Evolutionary conservation across 1,140 invertebrate species (phyloP).

Genomic region (Zaprionus inermis): DNA sequence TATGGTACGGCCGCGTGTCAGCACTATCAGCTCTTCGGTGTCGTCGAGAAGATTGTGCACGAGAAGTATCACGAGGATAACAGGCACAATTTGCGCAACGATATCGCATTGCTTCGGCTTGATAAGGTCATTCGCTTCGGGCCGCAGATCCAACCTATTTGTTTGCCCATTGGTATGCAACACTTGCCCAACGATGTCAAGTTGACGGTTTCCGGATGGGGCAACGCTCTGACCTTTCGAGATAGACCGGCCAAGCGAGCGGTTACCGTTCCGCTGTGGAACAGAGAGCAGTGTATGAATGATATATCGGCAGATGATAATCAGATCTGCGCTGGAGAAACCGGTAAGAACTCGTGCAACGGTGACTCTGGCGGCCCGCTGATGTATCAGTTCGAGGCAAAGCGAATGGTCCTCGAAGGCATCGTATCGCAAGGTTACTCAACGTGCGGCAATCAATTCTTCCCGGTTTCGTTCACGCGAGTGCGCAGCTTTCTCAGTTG

Average conservation of each 20-base stretch:
- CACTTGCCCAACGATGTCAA: neutral
- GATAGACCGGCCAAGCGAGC: neutral
- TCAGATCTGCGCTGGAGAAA: neutral
- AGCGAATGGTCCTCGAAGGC: neutral
- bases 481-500: neutral
- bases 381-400: neutral
- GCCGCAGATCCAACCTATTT: neutral
- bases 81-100: neutral
- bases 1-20: neutral
- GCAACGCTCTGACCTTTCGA: neutral
- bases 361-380: neutral
- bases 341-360: constrained; percentile 1
- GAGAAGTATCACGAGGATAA: neutral
- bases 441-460: neutral
- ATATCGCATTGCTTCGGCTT: neutral
- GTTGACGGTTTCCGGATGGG: neutral
- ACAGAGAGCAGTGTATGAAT: neutral
- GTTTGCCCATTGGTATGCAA: neutral
- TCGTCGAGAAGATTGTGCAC: neutral
- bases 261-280: neutral
- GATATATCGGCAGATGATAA: constrained; percentile 1
- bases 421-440: constrained; percentile 1
- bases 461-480: neutral
- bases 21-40: neutral
- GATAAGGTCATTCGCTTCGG: neutral